Percentiles rank a stretch among this genome's conserved stretches.
phyloP scores from a whole-genome alignment of 2,888 invertebrate species.

The Leucoptera coffeella region DNA sequence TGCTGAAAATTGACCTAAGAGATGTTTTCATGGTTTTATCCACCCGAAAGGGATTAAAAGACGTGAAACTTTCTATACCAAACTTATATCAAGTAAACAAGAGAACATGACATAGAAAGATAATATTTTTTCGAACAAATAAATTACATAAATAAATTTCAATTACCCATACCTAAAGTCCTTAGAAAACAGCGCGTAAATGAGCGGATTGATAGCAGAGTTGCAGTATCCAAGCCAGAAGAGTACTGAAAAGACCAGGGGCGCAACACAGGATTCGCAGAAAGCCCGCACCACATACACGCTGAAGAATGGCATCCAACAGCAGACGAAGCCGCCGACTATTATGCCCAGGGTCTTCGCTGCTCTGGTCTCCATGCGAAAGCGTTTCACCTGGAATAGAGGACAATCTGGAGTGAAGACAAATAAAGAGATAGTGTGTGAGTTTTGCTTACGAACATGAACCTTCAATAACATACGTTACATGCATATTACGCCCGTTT shows the following conservation, averaged over 20 bases:
- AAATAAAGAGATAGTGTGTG: neutral
- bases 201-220: conserved; percentile 91
- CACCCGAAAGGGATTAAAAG: no score
- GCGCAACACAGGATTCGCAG: conserved; percentile 78
- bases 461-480: no score
- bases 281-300: conserved; percentile 89
- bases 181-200: conserved; percentile 91
- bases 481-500: no score
- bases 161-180: conserved; percentile 61
- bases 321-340: conserved; percentile 93
- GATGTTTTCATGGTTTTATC: no score
- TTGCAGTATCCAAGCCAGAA: conserved; percentile 99
- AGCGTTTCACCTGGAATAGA: conserved; percentile 70
- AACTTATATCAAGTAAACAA: no score
- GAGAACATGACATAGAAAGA: no score
- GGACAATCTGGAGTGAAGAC: neutral
- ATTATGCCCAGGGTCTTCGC: conserved; percentile 96
- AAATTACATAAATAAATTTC: neutral
- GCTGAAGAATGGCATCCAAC: conserved; percentile 96
- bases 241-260: conserved; percentile 80
- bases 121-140: no score
- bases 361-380: conserved; percentile 93
- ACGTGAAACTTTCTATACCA: no score
- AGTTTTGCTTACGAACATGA: neutral
- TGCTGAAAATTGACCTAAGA: no score